Percentiles rank a stretch among this genome's conserved stretches.
phyloP scores from a whole-genome alignment of 2,113 vertebrate genomes.

The Falco punctatus region DNA sequence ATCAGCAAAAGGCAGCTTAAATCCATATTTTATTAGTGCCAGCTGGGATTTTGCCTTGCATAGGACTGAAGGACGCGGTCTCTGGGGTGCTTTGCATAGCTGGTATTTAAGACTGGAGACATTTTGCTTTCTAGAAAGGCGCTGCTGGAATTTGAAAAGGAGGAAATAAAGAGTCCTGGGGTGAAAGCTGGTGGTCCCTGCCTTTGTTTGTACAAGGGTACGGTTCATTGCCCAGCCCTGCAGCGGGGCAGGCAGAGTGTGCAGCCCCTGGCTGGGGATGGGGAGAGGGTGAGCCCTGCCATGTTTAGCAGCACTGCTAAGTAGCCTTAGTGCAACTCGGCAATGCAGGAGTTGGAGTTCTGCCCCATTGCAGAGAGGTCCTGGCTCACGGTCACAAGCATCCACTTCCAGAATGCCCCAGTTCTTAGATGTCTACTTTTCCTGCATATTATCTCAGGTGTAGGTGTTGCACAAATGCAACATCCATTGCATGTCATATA shows the following conservation, averaged over 20 bases:
- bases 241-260: neutral
- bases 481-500: neutral
- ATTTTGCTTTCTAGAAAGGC: neutral
- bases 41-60: neutral
- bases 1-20: neutral
- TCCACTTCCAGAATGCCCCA: neutral
- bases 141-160: neutral
- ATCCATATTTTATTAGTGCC: neutral
- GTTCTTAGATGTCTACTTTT: neutral
- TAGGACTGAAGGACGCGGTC: neutral
- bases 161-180: neutral
- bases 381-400: neutral
- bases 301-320: constrained; percentile 25
- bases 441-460: neutral
- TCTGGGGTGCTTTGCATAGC: neutral
- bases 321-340: neutral
- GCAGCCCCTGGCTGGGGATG: neutral
- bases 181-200: neutral
- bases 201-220: neutral
- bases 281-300: neutral
- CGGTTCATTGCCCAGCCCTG: neutral
- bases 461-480: neutral
- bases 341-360: neutral
- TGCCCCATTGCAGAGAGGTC: neutral
- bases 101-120: neutral